phyloP scores from a whole-genome alignment of 2,888 invertebrate species.

The Dugesia japonica region DNA sequence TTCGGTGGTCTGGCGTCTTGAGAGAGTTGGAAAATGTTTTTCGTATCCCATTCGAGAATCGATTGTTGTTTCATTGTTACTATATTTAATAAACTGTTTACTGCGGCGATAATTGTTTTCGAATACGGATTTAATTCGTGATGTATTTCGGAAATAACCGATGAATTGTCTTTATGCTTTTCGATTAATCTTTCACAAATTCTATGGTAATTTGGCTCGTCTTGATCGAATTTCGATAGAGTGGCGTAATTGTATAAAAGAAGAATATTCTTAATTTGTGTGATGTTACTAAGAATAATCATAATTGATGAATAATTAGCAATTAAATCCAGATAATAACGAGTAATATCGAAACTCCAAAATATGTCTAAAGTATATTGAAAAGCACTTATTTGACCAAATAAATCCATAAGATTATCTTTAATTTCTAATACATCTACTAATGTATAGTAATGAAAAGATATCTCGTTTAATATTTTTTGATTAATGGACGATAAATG shows the following conservation, averaged over 20 bases:
- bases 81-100: neutral
- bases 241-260: neutral
- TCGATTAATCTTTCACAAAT: neutral
- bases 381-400: conserved; percentile 84
- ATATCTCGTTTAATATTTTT: conserved; percentile 89
- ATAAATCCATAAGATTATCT: conserved; percentile 52
- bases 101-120: neutral
- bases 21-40: neutral
- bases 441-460: conserved; percentile 92
- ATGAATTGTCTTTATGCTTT: neutral
- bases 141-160: neutral
- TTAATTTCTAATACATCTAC: conserved; percentile 93
- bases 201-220: neutral
- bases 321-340: conserved; percentile 80
- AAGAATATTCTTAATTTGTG: conserved; percentile 44
- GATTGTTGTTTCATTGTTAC: conserved; percentile 69
- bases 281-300: conserved; percentile 88
- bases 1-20: neutral
- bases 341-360: conserved; percentile 82
- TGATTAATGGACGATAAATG: conserved; percentile 46
- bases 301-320: conserved; percentile 81
- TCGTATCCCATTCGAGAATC: neutral
- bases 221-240: neutral
- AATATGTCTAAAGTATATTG: conserved; percentile 80
- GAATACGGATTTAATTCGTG: neutral